Percentiles rank a stretch among this genome's conserved stretches.
These are phyloP conservation scores for Otus sunia DNA, from an alignment of 2,113 vertebrate species.

Conservation along the genomic window DNA sequence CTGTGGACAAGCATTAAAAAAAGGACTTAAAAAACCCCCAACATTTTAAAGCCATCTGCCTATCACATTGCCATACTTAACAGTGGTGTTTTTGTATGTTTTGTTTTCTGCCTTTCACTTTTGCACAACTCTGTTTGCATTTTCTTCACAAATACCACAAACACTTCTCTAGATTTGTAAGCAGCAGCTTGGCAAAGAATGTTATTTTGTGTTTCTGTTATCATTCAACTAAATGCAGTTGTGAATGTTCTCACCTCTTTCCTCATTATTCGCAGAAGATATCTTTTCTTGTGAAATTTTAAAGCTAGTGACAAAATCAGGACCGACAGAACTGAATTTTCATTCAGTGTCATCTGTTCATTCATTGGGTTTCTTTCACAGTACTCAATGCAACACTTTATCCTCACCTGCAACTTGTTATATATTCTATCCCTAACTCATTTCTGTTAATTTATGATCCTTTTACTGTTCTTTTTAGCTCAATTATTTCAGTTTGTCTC, in stretches of 20 bases:
- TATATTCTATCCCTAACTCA: neutral
- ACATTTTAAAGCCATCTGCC: neutral
- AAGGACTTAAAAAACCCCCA: neutral
- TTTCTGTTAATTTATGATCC: neutral
- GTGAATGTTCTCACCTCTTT: neutral
- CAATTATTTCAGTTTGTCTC: neutral
- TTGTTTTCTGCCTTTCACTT: constrained; percentile 1
- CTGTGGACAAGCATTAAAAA: neutral
- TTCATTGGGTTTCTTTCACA: neutral
- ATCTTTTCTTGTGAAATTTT: neutral
- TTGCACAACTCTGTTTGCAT: neutral
- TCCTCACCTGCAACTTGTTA: neutral
- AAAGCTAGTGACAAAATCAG: neutral
- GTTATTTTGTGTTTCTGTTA: neutral
- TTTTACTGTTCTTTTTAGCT: neutral
- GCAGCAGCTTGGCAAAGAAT: neutral
- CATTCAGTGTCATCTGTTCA: neutral
- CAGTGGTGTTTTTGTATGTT: neutral
- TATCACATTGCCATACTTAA: neutral
- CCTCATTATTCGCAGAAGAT: neutral
- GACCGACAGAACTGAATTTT: neutral
- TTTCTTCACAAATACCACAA: neutral
- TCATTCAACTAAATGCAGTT: neutral
- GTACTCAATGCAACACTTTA: neutral
- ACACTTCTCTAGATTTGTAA: neutral